Evolutionary conservation across 1,140 invertebrate genomes (phyloP), one percentile per base, ranked within the genome.

Genomic region (Episyrphus balteatus): DNA sequence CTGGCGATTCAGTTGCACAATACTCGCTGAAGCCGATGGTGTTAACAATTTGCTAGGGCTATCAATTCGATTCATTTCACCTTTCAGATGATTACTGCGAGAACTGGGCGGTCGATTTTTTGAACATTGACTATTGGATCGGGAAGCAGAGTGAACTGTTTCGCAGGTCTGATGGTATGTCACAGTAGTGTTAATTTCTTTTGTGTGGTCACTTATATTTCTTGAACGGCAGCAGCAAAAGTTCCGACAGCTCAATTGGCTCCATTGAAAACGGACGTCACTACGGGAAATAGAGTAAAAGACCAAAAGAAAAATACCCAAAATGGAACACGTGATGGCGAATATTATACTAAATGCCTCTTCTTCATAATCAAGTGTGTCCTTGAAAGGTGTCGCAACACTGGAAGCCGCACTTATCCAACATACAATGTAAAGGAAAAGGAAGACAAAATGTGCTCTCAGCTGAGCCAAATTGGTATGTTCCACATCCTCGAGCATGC

Each of bases 271-370:
- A 43, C 87, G 73, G 0, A 91, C 84, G 66, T 93, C 90, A 51
- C 80, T 86, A 18, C 90, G 70, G 0, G 84, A 84, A 32, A 92
- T 75, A 43, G 86, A 88, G 60, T 90, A 91, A 65, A 90, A 93
- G 39, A 89, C 78, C 11, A 92, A 62, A 19, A 90, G 81, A 59
- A 92, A 93, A n/a, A 83, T 71, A 0, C 86, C 88, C 41, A 92
- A 70, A 12, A 81, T 70, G 19, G 78, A 77, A 1, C 81, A 75
- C 21, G 81, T 82, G 9, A 84, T 61, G 0, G 82, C 81, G 57
- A 88, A 93, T 11, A 83, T 55, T 43, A 86, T 77, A 53, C 86
- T 85, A 59, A 89, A 92, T 26, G 86, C 74, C 30, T 82, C 78
- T 57, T 87, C 83, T 58, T 86, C 81, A 53, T 84, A 79, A 0